Percentiles rank a stretch among this genome's conserved stretches.
Evolutionary conservation across 1,140 invertebrate genomes (phyloP).

Genomic region (Berghia stephanieae): DNA sequence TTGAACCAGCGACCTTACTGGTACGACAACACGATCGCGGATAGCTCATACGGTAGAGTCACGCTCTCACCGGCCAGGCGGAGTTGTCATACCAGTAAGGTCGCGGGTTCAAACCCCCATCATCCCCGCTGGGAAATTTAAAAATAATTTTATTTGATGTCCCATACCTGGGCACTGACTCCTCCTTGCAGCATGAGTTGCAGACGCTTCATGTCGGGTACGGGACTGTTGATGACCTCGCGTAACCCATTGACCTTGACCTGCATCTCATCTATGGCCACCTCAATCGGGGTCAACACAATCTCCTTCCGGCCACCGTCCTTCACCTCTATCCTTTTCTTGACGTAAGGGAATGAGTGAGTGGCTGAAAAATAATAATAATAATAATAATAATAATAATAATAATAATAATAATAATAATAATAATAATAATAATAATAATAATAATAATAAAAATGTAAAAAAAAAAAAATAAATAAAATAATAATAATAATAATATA

Average conservation of each 20-base stretch:
- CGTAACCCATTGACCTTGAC: slow-evolving; percentile 81
- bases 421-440: too few species aligned
- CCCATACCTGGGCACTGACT: slow-evolving; percentile 80
- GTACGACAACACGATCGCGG: too few species aligned
- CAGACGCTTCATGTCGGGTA: slow-evolving; percentile 87
- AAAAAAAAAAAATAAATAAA: too few species aligned
- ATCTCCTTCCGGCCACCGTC: slow-evolving; percentile 73
- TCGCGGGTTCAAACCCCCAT: too few species aligned
- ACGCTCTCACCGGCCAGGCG: too few species aligned
- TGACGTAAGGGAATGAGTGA: slow-evolving; percentile 86
- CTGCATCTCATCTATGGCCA: slow-evolving; percentile 93
- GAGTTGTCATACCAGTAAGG: too few species aligned
- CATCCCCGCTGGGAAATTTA: not conserved
- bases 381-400: too few species aligned
- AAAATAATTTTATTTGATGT: not conserved
- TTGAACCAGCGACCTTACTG: too few species aligned
- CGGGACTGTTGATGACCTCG: slow-evolving; percentile 82
- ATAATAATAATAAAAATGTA: too few species aligned
- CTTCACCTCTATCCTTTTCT: slow-evolving; percentile 84
- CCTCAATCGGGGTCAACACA: slow-evolving; percentile 90
- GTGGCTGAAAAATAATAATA: slow-evolving; percentile 50
- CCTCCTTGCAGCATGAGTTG: slow-evolving; percentile 87
- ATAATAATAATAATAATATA: too few species aligned
- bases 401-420: too few species aligned
- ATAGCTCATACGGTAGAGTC: too few species aligned